A percentile compares a stretch with the other conserved stretches of the same genome.
Conservation (phyloP, 2,888 invertebrate genomes). For the Magallana nippona region DNA sequence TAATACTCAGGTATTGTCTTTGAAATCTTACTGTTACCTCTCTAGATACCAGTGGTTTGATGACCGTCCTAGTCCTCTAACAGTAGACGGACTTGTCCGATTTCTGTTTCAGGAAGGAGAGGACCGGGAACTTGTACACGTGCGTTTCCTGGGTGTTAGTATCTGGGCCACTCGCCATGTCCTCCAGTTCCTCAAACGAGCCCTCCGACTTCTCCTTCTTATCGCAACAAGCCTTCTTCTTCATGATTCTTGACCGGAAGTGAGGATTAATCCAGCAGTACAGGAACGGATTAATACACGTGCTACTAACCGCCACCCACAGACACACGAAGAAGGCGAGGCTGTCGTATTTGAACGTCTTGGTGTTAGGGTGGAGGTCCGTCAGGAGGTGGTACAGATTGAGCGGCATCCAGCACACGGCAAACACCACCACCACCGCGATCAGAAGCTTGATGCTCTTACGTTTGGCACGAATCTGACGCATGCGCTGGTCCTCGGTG, state of each 20-base stretch:
- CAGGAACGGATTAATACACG: conserved; percentile 81
- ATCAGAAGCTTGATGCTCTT: conserved; percentile 81
- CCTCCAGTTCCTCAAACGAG: conserved; percentile 21
- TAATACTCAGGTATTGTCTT: no score
- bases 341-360: conserved; percentile 76
- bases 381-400: conserved; percentile 80
- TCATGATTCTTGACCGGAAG: conserved; percentile 77
- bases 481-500: conserved; percentile 78
- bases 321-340: conserved; percentile 80
- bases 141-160: background rate
- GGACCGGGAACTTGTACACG: background rate
- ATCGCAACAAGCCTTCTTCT: conserved; percentile 40
- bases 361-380: conserved; percentile 75
- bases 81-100: background rate
- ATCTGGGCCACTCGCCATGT: conserved; percentile 6
- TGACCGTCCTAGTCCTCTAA: no score
- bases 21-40: no score
- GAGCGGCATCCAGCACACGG: conserved; percentile 81
- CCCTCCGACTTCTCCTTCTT: conserved; percentile 65
- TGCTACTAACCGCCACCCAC: conserved; percentile 81
- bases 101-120: background rate
- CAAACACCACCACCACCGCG: conserved; percentile 80
- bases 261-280: conserved; percentile 81
- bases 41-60: no score
- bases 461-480: conserved; percentile 78